Evolutionary conservation across 53 echinoderm and acorn worm genomes (phyloP), one percentile per base, ranked within the genome.

Genomic region (Arbacia lixula): DNA sequence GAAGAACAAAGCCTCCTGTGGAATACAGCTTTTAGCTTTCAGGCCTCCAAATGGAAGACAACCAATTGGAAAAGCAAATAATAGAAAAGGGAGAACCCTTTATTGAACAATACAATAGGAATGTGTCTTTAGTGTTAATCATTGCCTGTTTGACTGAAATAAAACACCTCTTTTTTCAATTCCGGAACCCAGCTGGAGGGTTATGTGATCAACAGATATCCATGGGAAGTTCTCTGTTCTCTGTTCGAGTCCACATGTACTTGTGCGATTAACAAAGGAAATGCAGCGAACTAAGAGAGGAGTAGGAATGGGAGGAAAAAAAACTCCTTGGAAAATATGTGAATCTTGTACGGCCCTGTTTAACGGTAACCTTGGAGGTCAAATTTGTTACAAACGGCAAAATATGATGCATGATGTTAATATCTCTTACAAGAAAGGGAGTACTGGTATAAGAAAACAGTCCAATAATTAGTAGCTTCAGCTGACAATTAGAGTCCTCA

Each of bases 91-190:
- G 72, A 36, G 54, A 36, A n/a, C 55, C 58, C 57, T 26, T 78
- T 57, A 38, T 78, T 25, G 28, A 29, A 19, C 21, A 12, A 11
- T 31, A 60, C 79, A 78, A 78, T 37, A 28, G 79, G 22, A 40
- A 57, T 78, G 58, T 57, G 60, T 60, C 60, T 60, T 78, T 57
- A 60, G 60, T 78, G 79, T 78, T 78, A 78, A 78, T 78, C 79
- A 37, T 78, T 57, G 79, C 79, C 79, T 78, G 38, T 36, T 41
- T 60, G 60, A 37, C 28, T 78, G 79, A 78, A 78, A 78, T 78
- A 36, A 78, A 60, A 78, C 60, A 78, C 79, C 60, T 60, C 22
- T 58, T 39, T 78, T 39, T 28, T 26, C 36, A 46, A 29, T 39
- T 71, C 36, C 2, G 34, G 37, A 36, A 35, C 37, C 16, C 6